A percentile compares a stretch with the other conserved stretches of the same genome.
phyloP scores from a whole-genome alignment of 2,113 vertebrate species.

The Peromyscus maniculatus region DNA sequence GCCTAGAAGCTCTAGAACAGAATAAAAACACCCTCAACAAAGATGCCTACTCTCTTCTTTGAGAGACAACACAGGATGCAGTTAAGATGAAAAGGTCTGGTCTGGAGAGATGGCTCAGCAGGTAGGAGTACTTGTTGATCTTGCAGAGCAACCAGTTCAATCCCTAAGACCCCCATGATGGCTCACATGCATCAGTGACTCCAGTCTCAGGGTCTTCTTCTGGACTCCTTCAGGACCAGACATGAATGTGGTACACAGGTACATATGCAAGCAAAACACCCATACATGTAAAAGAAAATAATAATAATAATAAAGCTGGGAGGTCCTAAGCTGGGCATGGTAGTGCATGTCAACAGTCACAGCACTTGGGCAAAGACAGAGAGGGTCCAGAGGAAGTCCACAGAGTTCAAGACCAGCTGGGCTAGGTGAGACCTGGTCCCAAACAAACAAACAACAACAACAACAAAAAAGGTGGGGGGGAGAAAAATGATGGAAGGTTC shows the following conservation, averaged over 20 bases:
- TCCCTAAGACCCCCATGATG: neutral
- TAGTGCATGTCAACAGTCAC: neutral
- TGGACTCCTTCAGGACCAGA: neutral
- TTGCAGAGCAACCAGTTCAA: neutral
- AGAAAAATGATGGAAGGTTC: neutral
- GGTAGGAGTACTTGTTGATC: neutral
- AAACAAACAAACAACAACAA: neutral
- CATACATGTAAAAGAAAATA: neutral
- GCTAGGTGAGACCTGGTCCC: neutral
- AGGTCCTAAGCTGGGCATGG: neutral
- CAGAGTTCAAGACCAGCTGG: neutral
- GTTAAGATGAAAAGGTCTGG: neutral
- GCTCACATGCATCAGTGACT: neutral
- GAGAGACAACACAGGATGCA: neutral
- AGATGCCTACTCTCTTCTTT: conserved; percentile 31
- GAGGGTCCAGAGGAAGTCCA: neutral
- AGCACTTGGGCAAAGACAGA: neutral
- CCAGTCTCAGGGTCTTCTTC: neutral
- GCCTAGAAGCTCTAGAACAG: neutral
- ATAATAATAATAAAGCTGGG: neutral
- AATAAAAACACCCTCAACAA: conserved; percentile 41
- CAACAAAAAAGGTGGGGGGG: neutral
- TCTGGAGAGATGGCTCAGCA: neutral
- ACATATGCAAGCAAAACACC: neutral
- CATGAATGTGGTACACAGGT: neutral